Conservation (phyloP, 2,113 vertebrate genomes). For the Gavia stellata region DNA sequence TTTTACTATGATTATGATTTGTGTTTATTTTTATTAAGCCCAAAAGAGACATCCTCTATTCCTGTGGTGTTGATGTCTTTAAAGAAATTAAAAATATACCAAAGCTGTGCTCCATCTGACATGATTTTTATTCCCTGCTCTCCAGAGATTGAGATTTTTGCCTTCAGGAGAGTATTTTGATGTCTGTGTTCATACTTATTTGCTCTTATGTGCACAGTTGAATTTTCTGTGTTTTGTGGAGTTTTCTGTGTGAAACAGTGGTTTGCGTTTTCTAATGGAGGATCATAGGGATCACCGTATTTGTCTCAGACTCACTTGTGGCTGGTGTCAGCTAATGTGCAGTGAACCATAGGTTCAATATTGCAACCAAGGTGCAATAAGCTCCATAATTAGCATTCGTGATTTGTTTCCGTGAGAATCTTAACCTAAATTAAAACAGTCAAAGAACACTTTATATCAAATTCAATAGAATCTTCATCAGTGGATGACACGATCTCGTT, state of each 20-base stretch:
- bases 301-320: background rate
- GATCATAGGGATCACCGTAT: accelerated
- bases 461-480: background rate
- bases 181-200: background rate
- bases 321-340: background rate
- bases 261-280: background rate
- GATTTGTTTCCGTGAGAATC: background rate
- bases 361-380: background rate
- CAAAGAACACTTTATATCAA: background rate
- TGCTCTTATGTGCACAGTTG: background rate
- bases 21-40: background rate
- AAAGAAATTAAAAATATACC: background rate
- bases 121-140: background rate
- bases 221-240: background rate
- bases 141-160: background rate
- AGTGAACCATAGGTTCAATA: too few species aligned
- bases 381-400: background rate
- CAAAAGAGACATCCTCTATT: background rate
- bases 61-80: background rate
- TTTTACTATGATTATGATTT: background rate
- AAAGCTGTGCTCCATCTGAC: background rate
- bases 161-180: background rate
- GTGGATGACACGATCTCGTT: background rate
- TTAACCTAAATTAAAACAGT: background rate
- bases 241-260: background rate